These are phyloP conservation scores for Carlito syrichta DNA, from an alignment of 2,113 vertebrate species.

Conservation along the genomic window DNA sequence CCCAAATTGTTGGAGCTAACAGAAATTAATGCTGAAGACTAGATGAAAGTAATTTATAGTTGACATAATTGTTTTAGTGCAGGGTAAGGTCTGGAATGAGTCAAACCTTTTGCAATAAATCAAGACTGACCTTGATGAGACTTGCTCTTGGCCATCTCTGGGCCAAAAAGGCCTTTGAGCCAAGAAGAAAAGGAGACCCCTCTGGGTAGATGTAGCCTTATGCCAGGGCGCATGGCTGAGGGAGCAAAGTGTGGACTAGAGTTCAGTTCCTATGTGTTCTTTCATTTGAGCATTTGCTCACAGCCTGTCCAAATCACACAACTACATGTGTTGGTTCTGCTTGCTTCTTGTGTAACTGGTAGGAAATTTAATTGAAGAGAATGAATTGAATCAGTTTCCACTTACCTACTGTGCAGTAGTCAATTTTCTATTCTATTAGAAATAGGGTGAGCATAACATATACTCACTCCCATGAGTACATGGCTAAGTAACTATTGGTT, in stretches of 20 bases:
- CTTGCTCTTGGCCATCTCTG: not conserved
- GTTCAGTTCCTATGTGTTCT: not conserved
- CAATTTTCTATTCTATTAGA: not conserved
- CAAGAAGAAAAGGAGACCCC: not conserved
- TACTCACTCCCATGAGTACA: not conserved
- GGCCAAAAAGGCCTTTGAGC: not conserved
- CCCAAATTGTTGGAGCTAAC: not conserved
- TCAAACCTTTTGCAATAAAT: not conserved
- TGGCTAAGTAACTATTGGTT: not conserved
- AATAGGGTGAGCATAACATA: not conserved
- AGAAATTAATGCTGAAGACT: not conserved
- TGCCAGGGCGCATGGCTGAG: rapidly evolving
- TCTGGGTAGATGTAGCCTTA: not conserved
- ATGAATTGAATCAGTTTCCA: not conserved
- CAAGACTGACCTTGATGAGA: not conserved
- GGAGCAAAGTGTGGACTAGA: not conserved
- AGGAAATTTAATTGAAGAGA: not conserved
- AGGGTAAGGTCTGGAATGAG: not conserved
- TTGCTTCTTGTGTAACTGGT: not conserved
- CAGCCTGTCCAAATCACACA: not conserved
- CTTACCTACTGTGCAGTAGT: not conserved
- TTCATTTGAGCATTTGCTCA: not conserved
- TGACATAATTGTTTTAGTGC: not conserved
- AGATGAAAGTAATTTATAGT: not conserved
- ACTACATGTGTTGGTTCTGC: not conserved